A percentile compares a stretch with the other conserved stretches of the same genome.
These are phyloP conservation scores for Cephus spinipes DNA, from an alignment of 2,888 invertebrate species.

Conservation along the genomic window DNA sequence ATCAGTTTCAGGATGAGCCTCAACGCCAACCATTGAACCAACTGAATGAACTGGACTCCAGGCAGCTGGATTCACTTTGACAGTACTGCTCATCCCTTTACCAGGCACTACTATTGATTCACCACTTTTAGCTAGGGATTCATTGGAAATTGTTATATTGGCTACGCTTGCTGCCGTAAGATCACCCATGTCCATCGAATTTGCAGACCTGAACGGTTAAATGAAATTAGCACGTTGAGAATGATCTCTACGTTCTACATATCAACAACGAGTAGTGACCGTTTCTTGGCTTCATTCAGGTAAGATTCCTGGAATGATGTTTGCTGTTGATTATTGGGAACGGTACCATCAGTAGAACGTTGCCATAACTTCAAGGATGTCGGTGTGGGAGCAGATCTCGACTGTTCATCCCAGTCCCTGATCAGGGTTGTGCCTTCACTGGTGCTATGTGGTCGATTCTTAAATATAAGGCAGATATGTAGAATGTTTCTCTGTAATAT, in stretches of 20 bases:
- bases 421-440: constrained; percentile 71
- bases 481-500: neutral
- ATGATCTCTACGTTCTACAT: neutral
- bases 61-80: constrained; percentile 77
- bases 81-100: constrained; percentile 62
- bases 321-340: constrained; percentile 49
- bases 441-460: constrained; percentile 70
- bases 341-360: constrained; percentile 47
- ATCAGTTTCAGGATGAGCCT: constrained; percentile 88
- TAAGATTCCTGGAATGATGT: constrained; percentile 57
- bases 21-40: constrained; percentile 84
- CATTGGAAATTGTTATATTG: constrained; percentile 63
- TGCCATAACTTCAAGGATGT: constrained; percentile 71
- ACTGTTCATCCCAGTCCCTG: constrained; percentile 77
- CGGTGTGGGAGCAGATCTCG: constrained; percentile 80
- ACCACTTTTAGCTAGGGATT: constrained; percentile 60
- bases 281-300: constrained; percentile 52
- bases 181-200: constrained; percentile 49
- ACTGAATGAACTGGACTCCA: constrained; percentile 92
- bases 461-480: constrained; percentile 8
- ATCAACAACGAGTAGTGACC: constrained; percentile 36
- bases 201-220: constrained; percentile 43
- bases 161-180: constrained; percentile 59
- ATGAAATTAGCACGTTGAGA: neutral
- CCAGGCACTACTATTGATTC: constrained; percentile 63